Conservation (phyloP, 1,140 invertebrate species). For the Potamilus streckersoni region DNA sequence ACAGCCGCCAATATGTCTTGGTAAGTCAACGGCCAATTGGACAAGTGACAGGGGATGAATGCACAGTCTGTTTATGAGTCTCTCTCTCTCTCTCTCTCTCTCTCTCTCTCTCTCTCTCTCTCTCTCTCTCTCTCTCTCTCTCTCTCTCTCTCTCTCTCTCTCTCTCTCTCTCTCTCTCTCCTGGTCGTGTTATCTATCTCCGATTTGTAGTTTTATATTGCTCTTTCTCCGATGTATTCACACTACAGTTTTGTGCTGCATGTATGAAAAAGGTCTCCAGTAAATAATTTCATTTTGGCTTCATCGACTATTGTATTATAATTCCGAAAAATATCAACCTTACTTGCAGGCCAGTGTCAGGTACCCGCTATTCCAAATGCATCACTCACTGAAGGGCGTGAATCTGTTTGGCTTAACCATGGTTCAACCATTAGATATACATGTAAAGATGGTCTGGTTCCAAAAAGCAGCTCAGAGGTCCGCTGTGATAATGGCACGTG, state of each 20-base stretch:
- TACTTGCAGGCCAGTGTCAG: conserved; percentile 82
- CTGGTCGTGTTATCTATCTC: background rate
- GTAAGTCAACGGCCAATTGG: too few species aligned
- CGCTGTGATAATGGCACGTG: conserved; percentile 96
- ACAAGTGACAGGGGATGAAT: background rate
- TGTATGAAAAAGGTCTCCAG: too few species aligned
- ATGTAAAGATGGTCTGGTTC: conserved; percentile 90
- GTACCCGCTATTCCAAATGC: conserved; percentile 90
- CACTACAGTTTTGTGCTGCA: too few species aligned
- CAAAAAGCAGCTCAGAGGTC: conserved; percentile 80
- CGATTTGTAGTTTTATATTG: too few species aligned
- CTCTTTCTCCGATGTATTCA: too few species aligned
- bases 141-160: conserved; percentile 11
- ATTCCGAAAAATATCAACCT: too few species aligned
- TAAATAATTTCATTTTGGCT: too few species aligned
- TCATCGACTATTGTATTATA: too few species aligned
- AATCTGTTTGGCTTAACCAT: conserved; percentile 79
- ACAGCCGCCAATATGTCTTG: too few species aligned
- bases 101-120: background rate
- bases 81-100: conserved; percentile 2
- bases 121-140: conserved; percentile 5
- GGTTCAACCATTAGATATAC: conserved; percentile 84
- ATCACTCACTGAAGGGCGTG: conserved; percentile 70
- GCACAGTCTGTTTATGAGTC: background rate
- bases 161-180: background rate